Base-by-base conservation (phyloP, 2,888 invertebrate species). In the Mamestra brassicae region DNA sequence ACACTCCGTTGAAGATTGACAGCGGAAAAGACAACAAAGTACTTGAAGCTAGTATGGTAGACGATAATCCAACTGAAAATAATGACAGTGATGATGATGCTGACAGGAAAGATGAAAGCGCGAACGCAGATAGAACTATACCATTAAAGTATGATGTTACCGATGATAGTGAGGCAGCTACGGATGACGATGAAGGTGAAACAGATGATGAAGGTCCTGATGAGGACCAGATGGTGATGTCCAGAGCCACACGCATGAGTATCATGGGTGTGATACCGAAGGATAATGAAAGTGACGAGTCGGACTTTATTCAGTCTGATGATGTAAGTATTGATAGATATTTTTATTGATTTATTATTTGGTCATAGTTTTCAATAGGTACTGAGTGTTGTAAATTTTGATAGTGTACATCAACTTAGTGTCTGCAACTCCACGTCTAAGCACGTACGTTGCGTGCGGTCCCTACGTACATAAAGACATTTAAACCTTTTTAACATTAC, bases 211-310 rank as follows among this genome's bases (percentile, higher is more conserved):
- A 93, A 7, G 93, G 90, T n/a, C 88, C 89, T 0, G 93, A 95
- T 85, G 96, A 96, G 74, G 96, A 96, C 72, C 90, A 93, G 76
- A 93, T 96, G 94, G 92, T 94, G 73, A 93, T 96, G 93, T 96
- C 96, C 0, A 91, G 95, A 47, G 96, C 96, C 2, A 97, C 97
- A 0, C 89, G 97, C 0, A 95, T 96, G 95, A 96, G 96, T 80
- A 97, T 97, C 71, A 95, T 96, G 94, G 97, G 97, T 0, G 87
- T 94, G 17, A 87, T 94, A 85, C 95, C 96, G 0, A 95, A 94
- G 57, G 93, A 92, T 57, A 90, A 90, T 83, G 94, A 94, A 64
- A 95, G 94, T 87, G 96, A 96, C 73, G 95, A 94, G 26, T 97
- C 96, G 0, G 96, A 96, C 85, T 95, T 92, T 68, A 95, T 96